phyloP scores from a whole-genome alignment of 2,888 invertebrate species.

The Anthrax anthrax region DNA sequence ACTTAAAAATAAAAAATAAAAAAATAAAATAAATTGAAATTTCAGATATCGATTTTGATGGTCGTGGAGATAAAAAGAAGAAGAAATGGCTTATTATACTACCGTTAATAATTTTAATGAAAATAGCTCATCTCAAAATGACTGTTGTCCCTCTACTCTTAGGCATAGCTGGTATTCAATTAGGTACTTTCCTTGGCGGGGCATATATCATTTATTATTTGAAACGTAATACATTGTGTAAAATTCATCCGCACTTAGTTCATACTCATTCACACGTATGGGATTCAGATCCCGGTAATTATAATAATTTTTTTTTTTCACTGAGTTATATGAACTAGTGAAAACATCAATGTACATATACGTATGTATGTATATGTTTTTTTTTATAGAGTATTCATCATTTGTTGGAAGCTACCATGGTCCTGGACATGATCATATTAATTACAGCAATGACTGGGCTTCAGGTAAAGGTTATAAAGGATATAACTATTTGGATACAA shows the following conservation, averaged over 20 bases:
- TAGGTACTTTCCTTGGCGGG: slow-evolving; percentile 25
- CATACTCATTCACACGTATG: slow-evolving; percentile 30
- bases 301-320: no score
- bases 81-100: slow-evolving; percentile 28
- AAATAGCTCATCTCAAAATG: slow-evolving; percentile 30
- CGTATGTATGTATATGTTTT: not conserved
- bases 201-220: slow-evolving; percentile 30
- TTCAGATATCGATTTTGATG: not conserved
- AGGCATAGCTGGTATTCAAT: slow-evolving; percentile 25
- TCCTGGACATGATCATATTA: not conserved
- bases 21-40: no score
- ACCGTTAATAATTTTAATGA: slow-evolving; percentile 29
- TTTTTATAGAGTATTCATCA: slow-evolving; percentile 24
- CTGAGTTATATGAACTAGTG: no score
- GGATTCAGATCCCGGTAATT: slow-evolving; percentile 24
- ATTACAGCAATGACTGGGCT: slow-evolving; percentile 24
- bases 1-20: no score
- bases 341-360: no score
- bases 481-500: slow-evolving; percentile 13
- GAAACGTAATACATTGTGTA: slow-evolving; percentile 30
- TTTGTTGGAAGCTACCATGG: slow-evolving; percentile 24
- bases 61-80: slow-evolving; percentile 18
- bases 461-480: slow-evolving; percentile 27
- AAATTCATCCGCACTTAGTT: slow-evolving; percentile 30
- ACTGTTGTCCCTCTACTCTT: slow-evolving; percentile 24